A percentile compares a stretch with the other conserved stretches of the same genome.
Conservation (phyloP, 2,888 invertebrate genomes). For the Pandemis cinnamomeana region DNA sequence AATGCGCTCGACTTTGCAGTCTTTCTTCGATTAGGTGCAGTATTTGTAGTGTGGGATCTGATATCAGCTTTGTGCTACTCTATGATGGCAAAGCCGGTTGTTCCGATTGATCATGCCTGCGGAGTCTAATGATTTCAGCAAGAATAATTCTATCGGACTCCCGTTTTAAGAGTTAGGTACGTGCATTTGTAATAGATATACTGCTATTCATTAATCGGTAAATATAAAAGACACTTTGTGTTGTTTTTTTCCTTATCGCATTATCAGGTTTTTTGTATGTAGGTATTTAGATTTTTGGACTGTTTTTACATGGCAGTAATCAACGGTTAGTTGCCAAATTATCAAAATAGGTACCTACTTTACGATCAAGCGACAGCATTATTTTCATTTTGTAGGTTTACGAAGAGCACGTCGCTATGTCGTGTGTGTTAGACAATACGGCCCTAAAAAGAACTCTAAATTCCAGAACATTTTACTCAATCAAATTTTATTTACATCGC, state of each 20-base stretch:
- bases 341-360: too few species aligned
- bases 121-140: constrained; percentile 64
- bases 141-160: constrained; percentile 55
- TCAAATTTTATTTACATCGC: background rate
- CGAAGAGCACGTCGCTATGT: too few species aligned
- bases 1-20: background rate
- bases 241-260: background rate
- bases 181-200: constrained; percentile 6
- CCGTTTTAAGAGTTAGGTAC: constrained; percentile 20
- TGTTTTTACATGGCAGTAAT: background rate
- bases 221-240: background rate
- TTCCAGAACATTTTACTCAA: background rate
- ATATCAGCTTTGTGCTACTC: constrained; percentile 47
- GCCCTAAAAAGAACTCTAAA: too few species aligned
- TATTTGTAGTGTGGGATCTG: constrained; percentile 4
- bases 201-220: background rate
- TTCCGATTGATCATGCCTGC: constrained; percentile 60
- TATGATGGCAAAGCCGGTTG: constrained; percentile 56
- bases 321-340: too few species aligned
- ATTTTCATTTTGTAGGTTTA: too few species aligned
- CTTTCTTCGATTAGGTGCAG: background rate
- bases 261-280: too few species aligned
- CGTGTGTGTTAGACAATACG: too few species aligned
- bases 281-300: too few species aligned
- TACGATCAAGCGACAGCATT: too few species aligned